Percentiles rank a stretch among this genome's conserved stretches.
phyloP scores from a whole-genome alignment of 2,113 vertebrate genomes.

The Emydocephalus ijimae region DNA sequence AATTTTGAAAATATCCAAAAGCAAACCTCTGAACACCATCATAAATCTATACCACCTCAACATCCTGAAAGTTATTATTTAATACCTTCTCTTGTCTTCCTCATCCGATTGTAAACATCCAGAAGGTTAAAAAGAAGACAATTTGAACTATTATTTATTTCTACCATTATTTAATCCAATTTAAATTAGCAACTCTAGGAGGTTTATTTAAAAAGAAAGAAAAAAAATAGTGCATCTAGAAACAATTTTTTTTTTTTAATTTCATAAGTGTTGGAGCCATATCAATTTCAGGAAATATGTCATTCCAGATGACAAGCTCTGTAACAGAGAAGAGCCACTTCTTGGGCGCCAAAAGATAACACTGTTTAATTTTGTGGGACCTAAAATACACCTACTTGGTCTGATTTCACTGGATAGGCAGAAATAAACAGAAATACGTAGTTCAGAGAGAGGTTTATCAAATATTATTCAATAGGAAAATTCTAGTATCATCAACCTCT shows the following conservation, averaged over 20 bases:
- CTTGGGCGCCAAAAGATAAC: not conserved
- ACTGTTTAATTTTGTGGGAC: not conserved
- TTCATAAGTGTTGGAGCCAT: not conserved
- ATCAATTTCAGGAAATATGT: not conserved
- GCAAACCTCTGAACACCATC: not conserved
- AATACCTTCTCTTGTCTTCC: not conserved
- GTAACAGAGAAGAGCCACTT: not conserved
- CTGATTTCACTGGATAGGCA: not conserved
- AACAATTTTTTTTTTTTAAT: not conserved
- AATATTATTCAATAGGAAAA: not conserved
- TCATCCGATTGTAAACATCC: not conserved
- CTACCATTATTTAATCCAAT: not conserved
- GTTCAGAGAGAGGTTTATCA: not conserved
- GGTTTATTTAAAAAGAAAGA: not conserved
- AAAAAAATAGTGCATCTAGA: not conserved
- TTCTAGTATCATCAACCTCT: not conserved
- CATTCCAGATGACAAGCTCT: not conserved
- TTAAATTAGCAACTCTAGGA: not conserved
- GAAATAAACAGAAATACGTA: not conserved
- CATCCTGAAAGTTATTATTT: not conserved
- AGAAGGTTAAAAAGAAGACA: not conserved
- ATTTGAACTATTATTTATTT: not conserved
- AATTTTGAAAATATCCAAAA: not conserved
- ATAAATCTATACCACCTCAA: not conserved
- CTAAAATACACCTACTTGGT: not conserved